Conservation (phyloP, 2,888 invertebrate species). For the Halictus quadricinctus region DNA sequence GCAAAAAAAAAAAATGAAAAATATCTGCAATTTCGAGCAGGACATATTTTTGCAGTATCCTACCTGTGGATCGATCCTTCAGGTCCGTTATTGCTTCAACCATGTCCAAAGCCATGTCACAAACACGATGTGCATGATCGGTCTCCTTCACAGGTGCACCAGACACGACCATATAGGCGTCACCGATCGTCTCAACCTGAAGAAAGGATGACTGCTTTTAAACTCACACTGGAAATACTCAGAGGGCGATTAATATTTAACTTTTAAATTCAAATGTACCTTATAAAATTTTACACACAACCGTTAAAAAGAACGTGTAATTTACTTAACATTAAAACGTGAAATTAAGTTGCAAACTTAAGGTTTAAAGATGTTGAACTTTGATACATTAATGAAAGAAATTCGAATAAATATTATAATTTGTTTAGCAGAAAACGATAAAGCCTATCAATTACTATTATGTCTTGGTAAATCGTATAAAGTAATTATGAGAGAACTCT, state of each 20-base stretch:
- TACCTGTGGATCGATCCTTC: constrained; percentile 96
- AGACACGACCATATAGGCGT: constrained; percentile 99
- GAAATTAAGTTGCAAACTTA: neutral
- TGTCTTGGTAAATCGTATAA: neutral
- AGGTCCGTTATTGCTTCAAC: constrained; percentile 95
- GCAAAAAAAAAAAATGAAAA: neutral
- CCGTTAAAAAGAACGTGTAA: neutral
- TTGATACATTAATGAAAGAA: neutral
- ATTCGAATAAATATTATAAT: neutral
- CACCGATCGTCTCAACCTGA: constrained; percentile 98
- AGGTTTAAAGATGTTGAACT: neutral
- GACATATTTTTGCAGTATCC: neutral
- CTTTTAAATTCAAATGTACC: neutral
- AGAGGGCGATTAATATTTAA: neutral
- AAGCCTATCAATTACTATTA: neutral
- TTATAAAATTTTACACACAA: neutral
- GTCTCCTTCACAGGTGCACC: constrained; percentile 95
- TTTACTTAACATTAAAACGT: neutral
- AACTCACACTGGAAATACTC: neutral
- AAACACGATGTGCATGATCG: constrained; percentile 95
- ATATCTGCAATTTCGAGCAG: neutral
- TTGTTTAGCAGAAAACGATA: neutral
- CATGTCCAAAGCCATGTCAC: constrained; percentile 98
- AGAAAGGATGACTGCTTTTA: neutral
- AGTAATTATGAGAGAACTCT: neutral